Percentiles rank a stretch among this genome's conserved stretches.
Conservation (phyloP, 2,113 vertebrate species). For the Colistium nudipinnis region DNA sequence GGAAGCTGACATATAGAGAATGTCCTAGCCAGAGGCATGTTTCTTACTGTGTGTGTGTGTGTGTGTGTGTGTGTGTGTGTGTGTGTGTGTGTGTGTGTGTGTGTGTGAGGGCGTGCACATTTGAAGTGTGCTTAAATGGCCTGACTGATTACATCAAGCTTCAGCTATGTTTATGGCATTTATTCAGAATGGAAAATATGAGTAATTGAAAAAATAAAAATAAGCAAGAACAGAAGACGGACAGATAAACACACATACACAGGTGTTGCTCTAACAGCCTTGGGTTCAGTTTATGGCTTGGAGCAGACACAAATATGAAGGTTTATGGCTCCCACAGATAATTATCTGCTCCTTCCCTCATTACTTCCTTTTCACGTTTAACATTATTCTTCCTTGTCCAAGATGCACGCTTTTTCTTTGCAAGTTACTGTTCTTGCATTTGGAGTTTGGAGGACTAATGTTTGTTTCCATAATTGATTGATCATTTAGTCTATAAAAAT, state of each 20-base stretch:
- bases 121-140: conserved; percentile 48
- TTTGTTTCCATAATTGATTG: background rate
- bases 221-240: conserved; percentile 58
- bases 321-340: conserved; percentile 60
- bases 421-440: too few relatives aligned
- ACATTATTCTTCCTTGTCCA: background rate
- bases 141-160: conserved; percentile 67
- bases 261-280: conserved; percentile 57
- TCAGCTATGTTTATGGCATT: conserved; percentile 72
- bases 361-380: conserved; percentile 19
- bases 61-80: conserved; percentile 12
- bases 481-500: background rate
- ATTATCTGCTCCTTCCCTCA: conserved; percentile 15
- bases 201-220: conserved; percentile 69
- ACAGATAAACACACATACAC: conserved; percentile 39
- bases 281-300: conserved; percentile 68
- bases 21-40: conserved; percentile 9
- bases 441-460: too few relatives aligned
- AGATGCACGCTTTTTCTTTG: too few relatives aligned
- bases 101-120: conserved; percentile 31
- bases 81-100: conserved; percentile 42
- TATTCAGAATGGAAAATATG: conserved; percentile 81
- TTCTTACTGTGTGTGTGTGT: conserved; percentile 38
- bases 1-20: conserved; percentile 37
- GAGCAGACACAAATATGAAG: conserved; percentile 67